These are phyloP conservation scores for Ptilorrhoa leucosticta DNA, from an alignment of 2,113 vertebrate genomes.

Conservation along the genomic window DNA sequence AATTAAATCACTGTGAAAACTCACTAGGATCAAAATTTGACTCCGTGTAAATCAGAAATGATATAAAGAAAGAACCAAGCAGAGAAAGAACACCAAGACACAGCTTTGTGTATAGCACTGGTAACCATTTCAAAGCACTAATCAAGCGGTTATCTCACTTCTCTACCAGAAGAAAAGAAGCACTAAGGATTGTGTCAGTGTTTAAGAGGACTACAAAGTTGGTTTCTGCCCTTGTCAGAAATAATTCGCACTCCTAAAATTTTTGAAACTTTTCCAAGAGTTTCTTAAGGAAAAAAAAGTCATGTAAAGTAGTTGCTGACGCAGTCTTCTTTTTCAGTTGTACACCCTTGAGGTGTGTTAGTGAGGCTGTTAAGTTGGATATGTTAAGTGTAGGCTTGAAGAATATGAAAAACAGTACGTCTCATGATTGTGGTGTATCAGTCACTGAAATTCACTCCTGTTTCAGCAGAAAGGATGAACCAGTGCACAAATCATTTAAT, in stretches of 20 bases:
- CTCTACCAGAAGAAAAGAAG: not conserved
- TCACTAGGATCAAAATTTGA: not conserved
- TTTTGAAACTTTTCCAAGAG: conserved; percentile 22
- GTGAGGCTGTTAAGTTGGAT: conserved; percentile 11
- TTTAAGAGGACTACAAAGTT: not conserved
- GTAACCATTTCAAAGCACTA: not conserved
- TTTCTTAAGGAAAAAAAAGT: not conserved
- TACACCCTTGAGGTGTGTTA: conserved; percentile 33
- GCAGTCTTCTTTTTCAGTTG: conserved; percentile 25
- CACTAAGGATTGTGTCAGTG: not conserved
- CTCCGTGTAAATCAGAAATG: not conserved
- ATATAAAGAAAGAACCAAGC: not conserved
- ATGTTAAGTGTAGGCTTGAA: conserved; percentile 45
- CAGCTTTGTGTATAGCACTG: not conserved
- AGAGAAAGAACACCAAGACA: not conserved
- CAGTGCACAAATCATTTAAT: conserved; percentile 27
- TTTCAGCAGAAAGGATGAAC: conserved; percentile 41
- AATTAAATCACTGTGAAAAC: not conserved
- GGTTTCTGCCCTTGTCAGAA: conserved; percentile 33
- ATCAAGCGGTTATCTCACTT: not conserved
- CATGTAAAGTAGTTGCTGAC: conserved; percentile 28
- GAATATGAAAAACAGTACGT: conserved; percentile 53
- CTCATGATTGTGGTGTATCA: conserved; percentile 37
- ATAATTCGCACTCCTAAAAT: conserved; percentile 44
- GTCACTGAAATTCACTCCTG: conserved; percentile 42